Base-by-base conservation (phyloP, 2,888 invertebrate species). In the Esperia sulphurella region DNA sequence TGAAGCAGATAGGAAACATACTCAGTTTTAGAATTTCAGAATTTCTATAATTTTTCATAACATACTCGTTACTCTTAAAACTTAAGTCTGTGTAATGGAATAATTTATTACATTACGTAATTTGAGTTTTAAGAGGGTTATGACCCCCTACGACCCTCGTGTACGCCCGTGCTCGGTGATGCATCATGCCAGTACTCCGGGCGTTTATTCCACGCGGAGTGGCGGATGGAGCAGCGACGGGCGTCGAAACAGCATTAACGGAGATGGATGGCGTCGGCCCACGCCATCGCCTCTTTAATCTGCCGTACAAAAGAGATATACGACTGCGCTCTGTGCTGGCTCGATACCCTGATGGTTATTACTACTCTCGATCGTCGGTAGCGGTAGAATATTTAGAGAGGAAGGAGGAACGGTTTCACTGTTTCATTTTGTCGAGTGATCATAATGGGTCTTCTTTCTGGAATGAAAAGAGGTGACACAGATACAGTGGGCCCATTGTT, bases 241-340 rank as follows among this genome's bases (percentile, higher is more conserved):
- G 64, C 68, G 75, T 74, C 82, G 78, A 77, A 81, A 75, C 77
- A 71, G 75, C 73, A 73, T 82, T 83, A 83, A 79, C 75, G 67
- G 75, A 83, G 84, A 85, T 82, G 68, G 77, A 84, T 83, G 73
- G 75, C 69, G 57, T 59, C 67, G 68, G 74, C 59, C 71, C 73
- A 76, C 71, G 77, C 75, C 72, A 74, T 74, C 78, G 77, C 68
- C 83, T 78, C 78, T 83, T 82, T 83, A 80, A 83, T 83, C 83
- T 78, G 72, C 71, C 71, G 70, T 70, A 76, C 79, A 75, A 74
- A 77, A 73, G 75, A 79, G 77, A 81, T 76, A 75, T 78, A 80
- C 67, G 71, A 66, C 65, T 69, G 58, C 49, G 60, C 58, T 59
- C 52, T 61, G 50, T 35, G 58, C 35, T n/a, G 6, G n/a, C 59